These are phyloP conservation scores for Acleris cristana DNA, from an alignment of 2,888 invertebrate genomes.

Conservation along the genomic window DNA sequence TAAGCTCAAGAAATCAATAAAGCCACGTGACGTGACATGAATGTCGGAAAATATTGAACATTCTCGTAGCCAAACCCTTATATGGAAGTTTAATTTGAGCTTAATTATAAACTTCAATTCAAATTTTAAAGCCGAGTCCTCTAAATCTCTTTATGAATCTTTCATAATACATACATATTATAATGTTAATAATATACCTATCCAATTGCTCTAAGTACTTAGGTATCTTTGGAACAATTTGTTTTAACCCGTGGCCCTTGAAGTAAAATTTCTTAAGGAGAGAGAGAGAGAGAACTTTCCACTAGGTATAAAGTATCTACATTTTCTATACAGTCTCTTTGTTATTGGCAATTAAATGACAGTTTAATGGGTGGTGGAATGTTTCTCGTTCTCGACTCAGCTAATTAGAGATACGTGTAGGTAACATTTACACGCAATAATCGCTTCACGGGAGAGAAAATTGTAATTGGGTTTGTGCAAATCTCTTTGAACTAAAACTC, in stretches of 20 bases:
- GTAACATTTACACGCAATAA: slow-evolving; percentile 26
- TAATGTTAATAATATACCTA: no score
- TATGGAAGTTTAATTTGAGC: no score
- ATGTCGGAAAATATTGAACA: no score
- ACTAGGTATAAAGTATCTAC: not conserved
- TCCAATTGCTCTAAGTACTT: no score
- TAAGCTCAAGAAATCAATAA: slow-evolving; percentile 28
- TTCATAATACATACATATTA: no score
- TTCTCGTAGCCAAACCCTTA: no score
- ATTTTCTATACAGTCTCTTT: not conserved
- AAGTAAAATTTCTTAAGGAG: not conserved
- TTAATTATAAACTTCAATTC: no score
- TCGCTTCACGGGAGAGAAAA: slow-evolving; percentile 57
- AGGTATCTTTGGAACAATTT: no score
- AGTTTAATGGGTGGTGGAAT: slow-evolving; percentile 10
- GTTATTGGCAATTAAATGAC: slow-evolving; percentile 3
- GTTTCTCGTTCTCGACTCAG: slow-evolving; percentile 10
- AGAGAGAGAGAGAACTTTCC: not conserved
- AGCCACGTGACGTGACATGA: slow-evolving; percentile 35
- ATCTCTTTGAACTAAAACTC: slow-evolving; percentile 55
- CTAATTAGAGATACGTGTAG: slow-evolving; percentile 33
- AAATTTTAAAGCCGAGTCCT: not conserved
- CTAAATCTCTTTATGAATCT: not conserved
- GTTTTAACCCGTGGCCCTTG: no score
- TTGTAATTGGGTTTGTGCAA: slow-evolving; percentile 53